Conservation (phyloP, 2,113 vertebrate genomes). For the Bolborhynchus lineola region DNA sequence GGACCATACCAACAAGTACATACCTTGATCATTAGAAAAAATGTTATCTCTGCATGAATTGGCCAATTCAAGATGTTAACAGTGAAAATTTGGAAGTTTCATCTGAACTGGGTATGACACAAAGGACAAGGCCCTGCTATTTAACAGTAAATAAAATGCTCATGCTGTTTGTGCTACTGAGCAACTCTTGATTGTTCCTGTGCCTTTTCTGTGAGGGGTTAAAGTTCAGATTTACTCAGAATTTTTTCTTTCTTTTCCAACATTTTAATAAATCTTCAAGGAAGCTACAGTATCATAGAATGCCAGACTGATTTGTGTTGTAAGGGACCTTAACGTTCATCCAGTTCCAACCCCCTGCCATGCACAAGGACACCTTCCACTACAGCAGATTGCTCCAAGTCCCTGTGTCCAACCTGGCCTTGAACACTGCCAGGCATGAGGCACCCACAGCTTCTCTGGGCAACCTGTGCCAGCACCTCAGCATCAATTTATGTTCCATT, state of each 20-base stretch:
- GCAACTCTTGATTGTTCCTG: not conserved
- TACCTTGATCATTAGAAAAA: not conserved
- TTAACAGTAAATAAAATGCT: not conserved
- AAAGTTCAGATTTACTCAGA: not conserved
- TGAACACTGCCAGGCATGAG: not conserved
- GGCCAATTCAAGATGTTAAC: not conserved
- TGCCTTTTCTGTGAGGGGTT: not conserved
- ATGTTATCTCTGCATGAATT: not conserved
- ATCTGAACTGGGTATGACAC: not conserved
- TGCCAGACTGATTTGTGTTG: not conserved
- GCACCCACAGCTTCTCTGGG: not conserved
- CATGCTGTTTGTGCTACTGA: rapidly evolving
- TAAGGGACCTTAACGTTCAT: not conserved
- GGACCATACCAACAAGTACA: rapidly evolving
- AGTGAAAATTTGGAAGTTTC: not conserved
- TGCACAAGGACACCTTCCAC: no score
- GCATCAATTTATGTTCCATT: not conserved
- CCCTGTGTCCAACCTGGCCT: not conserved
- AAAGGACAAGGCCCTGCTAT: not conserved
- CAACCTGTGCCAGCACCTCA: not conserved
- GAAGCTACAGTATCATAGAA: not conserved
- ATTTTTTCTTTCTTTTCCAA: not conserved
- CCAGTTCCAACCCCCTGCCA: no score
- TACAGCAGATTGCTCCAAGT: not conserved
- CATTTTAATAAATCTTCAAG: not conserved